Conservation (phyloP, 1,140 invertebrate species). For the Melitaea cinxia region DNA sequence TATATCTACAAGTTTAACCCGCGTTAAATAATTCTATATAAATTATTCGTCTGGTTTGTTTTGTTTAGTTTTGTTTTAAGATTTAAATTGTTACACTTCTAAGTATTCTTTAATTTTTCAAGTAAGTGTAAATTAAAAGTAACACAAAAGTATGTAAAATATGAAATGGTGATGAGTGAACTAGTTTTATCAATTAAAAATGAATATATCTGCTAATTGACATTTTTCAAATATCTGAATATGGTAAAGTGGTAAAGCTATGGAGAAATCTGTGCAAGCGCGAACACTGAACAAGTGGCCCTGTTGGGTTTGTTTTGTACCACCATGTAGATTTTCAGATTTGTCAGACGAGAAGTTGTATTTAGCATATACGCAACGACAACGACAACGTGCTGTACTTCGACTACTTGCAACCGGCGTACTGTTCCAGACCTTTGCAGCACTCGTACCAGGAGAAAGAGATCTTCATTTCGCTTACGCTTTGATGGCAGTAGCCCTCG, state of each 20-base stretch:
- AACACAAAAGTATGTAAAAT: too few species aligned
- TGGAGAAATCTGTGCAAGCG: conserved; percentile 63
- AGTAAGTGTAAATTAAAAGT: too few species aligned
- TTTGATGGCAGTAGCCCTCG: conserved; percentile 79
- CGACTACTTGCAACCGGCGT: conserved; percentile 87
- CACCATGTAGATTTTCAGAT: conserved; percentile 79
- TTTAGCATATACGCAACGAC: conserved; percentile 88
- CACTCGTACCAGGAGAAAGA: conserved; percentile 83
- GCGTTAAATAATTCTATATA: background rate
- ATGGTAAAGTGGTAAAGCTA: conserved; percentile 44
- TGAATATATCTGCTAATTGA: background rate
- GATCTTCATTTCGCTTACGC: conserved; percentile 74
- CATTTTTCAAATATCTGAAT: conserved; percentile 16
- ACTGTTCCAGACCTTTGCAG: conserved; percentile 85
- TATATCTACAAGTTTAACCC: conserved; percentile 8
- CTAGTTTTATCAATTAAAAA: background rate
- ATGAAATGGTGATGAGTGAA: too few species aligned
- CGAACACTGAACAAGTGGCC: conserved; percentile 49
- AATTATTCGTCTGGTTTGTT: too few species aligned
- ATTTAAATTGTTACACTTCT: too few species aligned
- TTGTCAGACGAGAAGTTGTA: conserved; percentile 88
- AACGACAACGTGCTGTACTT: conserved; percentile 88
- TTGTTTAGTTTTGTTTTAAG: too few species aligned
- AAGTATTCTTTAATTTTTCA: too few species aligned
- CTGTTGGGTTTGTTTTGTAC: conserved; percentile 54